Conservation (phyloP, 2,113 vertebrate genomes). For the Lamprologus speciosus region DNA sequence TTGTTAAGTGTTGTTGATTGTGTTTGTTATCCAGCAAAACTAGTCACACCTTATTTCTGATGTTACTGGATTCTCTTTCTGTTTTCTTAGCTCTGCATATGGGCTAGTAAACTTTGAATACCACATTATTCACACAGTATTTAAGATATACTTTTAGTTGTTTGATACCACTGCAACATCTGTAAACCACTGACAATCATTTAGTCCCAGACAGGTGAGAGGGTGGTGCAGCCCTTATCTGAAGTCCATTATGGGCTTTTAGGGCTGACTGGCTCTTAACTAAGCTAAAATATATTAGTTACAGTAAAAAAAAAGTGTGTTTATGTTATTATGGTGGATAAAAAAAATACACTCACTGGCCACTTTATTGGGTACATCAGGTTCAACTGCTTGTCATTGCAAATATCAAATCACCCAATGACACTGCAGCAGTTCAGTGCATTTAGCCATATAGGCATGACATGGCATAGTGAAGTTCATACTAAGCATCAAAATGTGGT, state of each 20-base stretch:
- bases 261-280: neutral
- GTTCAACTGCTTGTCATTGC: neutral
- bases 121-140: neutral
- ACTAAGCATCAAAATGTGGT: neutral
- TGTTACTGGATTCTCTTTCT: neutral
- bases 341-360: neutral
- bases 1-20: neutral
- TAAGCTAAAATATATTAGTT: neutral
- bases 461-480: neutral
- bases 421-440: neutral
- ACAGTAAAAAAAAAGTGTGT: neutral
- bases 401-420: neutral
- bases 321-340: neutral
- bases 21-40: neutral
- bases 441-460: neutral
- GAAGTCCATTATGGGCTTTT: neutral
- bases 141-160: neutral
- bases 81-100: neutral
- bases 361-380: neutral
- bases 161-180: neutral
- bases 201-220: neutral
- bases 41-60: neutral
- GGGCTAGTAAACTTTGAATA: fast-evolving
- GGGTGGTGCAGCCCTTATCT: neutral
- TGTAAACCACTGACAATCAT: neutral